Conservation (phyloP, 1,140 invertebrate species). For the Acromyrmex charruanus region DNA sequence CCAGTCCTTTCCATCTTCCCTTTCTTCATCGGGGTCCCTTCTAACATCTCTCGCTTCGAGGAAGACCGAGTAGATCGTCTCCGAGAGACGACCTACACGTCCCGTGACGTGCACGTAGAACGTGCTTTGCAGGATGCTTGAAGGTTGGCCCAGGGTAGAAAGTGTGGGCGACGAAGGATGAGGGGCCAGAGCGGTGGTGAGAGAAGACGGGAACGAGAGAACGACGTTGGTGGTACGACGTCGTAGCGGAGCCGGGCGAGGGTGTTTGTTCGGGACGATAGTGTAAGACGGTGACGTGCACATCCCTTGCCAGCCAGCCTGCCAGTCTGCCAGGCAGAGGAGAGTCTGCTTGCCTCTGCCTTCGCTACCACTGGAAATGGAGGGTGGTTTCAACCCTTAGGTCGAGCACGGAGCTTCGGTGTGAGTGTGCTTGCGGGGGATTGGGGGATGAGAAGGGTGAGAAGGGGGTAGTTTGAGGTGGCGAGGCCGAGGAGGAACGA, state of each 20-base stretch:
- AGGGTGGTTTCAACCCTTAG: slow-evolving; percentile 80
- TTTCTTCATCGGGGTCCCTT: slow-evolving; percentile 50
- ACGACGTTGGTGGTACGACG: slow-evolving; percentile 65
- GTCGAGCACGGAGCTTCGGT: slow-evolving; percentile 69
- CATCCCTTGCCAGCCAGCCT: slow-evolving; percentile 80
- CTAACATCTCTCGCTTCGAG: slow-evolving; percentile 40
- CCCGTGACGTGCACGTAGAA: slow-evolving; percentile 75
- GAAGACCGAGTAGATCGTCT: slow-evolving; percentile 67
- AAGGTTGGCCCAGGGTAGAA: slow-evolving; percentile 70
- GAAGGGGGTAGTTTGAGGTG: slow-evolving; percentile 67
- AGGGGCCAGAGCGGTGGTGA: background rate
- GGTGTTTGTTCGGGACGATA: slow-evolving; percentile 86
- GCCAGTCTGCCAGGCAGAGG: slow-evolving; percentile 74
- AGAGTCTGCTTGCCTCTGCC: slow-evolving; percentile 77
- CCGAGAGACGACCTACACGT: slow-evolving; percentile 77
- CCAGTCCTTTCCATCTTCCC: slow-evolving; percentile 27
- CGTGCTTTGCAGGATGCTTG: slow-evolving; percentile 71
- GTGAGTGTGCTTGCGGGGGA: slow-evolving; percentile 66
- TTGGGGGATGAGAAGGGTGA: slow-evolving; percentile 49
- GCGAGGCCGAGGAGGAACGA: slow-evolving; percentile 71
- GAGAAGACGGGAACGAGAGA: slow-evolving; percentile 58
- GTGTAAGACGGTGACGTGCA: slow-evolving; percentile 86
- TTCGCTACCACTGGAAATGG: slow-evolving; percentile 81
- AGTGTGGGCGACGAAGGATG: slow-evolving; percentile 45
- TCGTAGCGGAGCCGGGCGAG: slow-evolving; percentile 73